phyloP scores from a whole-genome alignment of 2,888 invertebrate genomes.

The Deilephila elpenor region DNA sequence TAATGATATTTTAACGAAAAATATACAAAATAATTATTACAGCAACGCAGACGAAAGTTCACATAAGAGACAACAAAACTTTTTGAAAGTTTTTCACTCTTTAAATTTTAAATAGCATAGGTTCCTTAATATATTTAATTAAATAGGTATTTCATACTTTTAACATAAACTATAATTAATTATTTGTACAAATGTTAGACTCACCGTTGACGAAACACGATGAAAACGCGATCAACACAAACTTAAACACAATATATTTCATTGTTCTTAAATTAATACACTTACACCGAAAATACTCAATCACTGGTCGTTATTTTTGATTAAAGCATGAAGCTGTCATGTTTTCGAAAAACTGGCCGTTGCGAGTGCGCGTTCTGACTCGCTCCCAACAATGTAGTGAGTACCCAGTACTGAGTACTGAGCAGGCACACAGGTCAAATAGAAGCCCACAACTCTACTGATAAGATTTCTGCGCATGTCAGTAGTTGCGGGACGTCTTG shows the following conservation, averaged over 20 bases:
- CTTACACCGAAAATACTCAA: constrained; percentile 1
- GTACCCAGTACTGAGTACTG: constrained; percentile 35
- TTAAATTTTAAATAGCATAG: too few species aligned
- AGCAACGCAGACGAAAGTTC: too few species aligned
- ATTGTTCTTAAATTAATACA: constrained; percentile 5
- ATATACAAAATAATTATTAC: too few species aligned
- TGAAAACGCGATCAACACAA: constrained; percentile 55
- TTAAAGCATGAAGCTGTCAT: constrained; percentile 17
- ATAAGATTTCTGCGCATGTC: constrained; percentile 74
- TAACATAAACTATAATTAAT: background rate
- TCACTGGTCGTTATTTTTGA: background rate
- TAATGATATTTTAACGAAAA: too few species aligned
- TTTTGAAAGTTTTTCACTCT: too few species aligned
- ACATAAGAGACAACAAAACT: too few species aligned
- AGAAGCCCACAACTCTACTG: constrained; percentile 36
- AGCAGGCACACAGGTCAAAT: constrained; percentile 60
- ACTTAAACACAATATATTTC: constrained; percentile 12
- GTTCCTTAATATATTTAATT: background rate
- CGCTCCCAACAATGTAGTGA: constrained; percentile 39
- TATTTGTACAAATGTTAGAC: constrained; percentile 36
- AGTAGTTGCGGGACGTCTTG: constrained; percentile 39
- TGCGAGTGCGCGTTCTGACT: constrained; percentile 33
- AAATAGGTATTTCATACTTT: too few species aligned
- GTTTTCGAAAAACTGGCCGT: background rate
- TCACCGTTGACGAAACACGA: constrained; percentile 56